A percentile compares a stretch with the other conserved stretches of the same genome.
Conservation (phyloP, 2,888 invertebrate genomes). For the Melitaea athalia region DNA sequence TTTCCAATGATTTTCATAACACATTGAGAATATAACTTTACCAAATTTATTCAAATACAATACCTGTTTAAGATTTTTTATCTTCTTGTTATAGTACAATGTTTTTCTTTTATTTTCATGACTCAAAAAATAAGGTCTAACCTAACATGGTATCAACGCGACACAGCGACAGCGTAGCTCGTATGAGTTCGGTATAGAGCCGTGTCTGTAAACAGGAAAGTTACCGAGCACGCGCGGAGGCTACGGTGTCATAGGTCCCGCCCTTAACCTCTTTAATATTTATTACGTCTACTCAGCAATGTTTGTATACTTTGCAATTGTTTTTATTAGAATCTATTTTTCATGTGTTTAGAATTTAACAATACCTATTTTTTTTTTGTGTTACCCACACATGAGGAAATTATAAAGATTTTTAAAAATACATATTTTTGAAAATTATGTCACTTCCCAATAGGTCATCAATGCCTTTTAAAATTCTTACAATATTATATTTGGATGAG, state of each 20-base stretch:
- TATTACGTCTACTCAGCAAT: constrained; percentile 50
- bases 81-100: too few relatives aligned
- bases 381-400: too few relatives aligned
- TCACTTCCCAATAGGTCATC: not conserved
- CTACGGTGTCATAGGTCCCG: constrained; percentile 56
- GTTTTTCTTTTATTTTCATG: too few relatives aligned
- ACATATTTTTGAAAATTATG: not conserved
- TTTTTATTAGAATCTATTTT: constrained; percentile 23
- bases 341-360: constrained; percentile 1
- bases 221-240: constrained; percentile 64
- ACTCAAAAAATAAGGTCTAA: too few relatives aligned
- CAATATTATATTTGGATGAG: constrained; percentile 2
- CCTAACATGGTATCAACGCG: not conserved
- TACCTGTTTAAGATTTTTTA: too few relatives aligned
- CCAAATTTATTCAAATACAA: too few relatives aligned
- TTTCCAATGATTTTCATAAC: too few relatives aligned
- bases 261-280: constrained; percentile 71
- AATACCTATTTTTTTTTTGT: not conserved
- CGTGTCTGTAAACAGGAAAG: constrained; percentile 66
- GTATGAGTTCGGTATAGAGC: not conserved
- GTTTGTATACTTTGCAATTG: constrained; percentile 46
- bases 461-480: not conserved
- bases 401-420: too few relatives aligned
- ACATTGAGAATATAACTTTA: too few relatives aligned
- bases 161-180: not conserved